These are phyloP conservation scores for Mamestra configurata DNA, from an alignment of 1,140 invertebrate species.

Conservation along the genomic window DNA sequence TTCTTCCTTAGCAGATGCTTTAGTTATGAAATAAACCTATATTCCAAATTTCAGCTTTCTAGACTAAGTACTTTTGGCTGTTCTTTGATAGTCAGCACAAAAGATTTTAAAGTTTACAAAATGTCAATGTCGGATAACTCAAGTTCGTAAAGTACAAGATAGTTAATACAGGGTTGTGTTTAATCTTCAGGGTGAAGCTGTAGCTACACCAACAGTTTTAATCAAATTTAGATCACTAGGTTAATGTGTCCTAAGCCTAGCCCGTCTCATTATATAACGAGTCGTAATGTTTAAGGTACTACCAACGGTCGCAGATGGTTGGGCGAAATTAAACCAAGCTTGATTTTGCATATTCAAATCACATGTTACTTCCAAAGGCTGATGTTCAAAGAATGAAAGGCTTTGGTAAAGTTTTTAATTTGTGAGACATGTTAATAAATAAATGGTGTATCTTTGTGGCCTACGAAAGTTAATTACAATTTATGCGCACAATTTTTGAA, in stretches of 20 bases:
- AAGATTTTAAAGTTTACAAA: too few species aligned
- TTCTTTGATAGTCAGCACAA: too few species aligned
- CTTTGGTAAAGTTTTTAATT: conserved; percentile 9
- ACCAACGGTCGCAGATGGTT: conserved; percentile 55
- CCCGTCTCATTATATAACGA: conserved; percentile 21
- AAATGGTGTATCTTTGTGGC: neutral
- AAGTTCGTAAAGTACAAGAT: too few species aligned
- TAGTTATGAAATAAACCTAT: too few species aligned
- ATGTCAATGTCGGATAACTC: too few species aligned
- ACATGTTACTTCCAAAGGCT: conserved; percentile 53
- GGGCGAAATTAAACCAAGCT: conserved; percentile 60
- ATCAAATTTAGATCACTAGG: neutral
- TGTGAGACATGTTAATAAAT: neutral
- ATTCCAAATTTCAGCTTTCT: too few species aligned
- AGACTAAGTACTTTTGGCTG: too few species aligned
- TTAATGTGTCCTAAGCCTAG: neutral
- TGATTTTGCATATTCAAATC: conserved; percentile 68
- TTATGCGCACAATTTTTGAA: too few species aligned
- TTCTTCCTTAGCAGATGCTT: too few species aligned
- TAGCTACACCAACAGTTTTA: neutral
- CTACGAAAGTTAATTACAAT: too few species aligned
- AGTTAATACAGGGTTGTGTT: too few species aligned
- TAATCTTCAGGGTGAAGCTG: neutral
- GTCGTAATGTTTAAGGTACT: conserved; percentile 26
- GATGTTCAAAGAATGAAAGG: neutral